Evolutionary conservation across 2,797 vertebrate genomes (phyloP).

Genomic region (Myotis planiceps): DNA sequence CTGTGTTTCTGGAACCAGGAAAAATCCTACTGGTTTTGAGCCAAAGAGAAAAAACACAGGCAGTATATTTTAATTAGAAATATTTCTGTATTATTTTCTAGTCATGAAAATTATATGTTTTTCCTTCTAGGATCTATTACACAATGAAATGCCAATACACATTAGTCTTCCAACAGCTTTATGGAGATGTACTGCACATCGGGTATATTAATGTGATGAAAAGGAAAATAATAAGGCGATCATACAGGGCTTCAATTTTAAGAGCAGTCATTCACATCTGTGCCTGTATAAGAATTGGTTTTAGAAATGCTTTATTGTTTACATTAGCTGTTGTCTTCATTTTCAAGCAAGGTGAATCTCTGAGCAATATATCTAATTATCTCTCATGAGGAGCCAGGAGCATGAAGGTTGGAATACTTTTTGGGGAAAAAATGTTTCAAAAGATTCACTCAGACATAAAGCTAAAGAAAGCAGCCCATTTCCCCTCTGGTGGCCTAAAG

Average conservation of each 20-base stretch:
- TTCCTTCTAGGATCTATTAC: background rate
- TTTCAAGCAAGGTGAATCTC: background rate
- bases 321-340: background rate
- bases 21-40: background rate
- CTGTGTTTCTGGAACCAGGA: background rate
- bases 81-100: background rate
- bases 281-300: background rate
- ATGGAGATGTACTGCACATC: background rate
- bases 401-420: conserved; percentile 40
- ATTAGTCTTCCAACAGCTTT: background rate
- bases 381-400: background rate
- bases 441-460: background rate
- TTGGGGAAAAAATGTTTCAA: conserved; percentile 57
- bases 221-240: background rate
- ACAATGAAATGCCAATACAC: background rate
- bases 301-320: background rate
- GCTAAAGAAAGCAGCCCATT: background rate
- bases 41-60: background rate
- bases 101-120: background rate
- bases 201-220: background rate
- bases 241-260: background rate
- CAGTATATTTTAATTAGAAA: background rate
- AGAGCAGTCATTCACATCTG: background rate
- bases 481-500: background rate
- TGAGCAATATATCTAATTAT: background rate